A percentile compares a stretch with the other conserved stretches of the same genome.
Conservation (phyloP, 1,140 invertebrate species). For the Bradysia coprophila region DNA sequence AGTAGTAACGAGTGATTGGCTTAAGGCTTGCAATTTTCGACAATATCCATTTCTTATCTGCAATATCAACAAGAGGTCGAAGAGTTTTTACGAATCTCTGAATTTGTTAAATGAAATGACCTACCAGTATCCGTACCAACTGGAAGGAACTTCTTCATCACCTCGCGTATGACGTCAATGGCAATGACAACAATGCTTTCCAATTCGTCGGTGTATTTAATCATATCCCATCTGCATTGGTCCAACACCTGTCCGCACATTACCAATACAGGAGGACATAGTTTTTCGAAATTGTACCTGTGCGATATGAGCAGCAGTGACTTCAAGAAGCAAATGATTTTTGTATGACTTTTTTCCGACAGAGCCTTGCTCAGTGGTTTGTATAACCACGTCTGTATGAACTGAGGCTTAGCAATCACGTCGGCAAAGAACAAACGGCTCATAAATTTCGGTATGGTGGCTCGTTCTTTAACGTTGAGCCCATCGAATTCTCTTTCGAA, state of each 20-base stretch:
- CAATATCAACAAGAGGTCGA: too few species aligned
- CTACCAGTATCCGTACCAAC: conserved; percentile 6
- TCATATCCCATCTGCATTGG: conserved; percentile 8
- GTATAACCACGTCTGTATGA: background rate
- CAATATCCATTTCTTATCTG: conserved; percentile 8
- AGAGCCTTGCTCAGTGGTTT: conserved; percentile 2
- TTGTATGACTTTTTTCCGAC: conserved; percentile 1
- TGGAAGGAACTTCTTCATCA: conserved; percentile 7
- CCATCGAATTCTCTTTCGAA: background rate
- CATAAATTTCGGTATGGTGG: conserved; percentile 5
- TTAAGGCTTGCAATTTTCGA: conserved; percentile 6
- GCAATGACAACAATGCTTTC: conserved; percentile 2
- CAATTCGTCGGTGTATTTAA: conserved; percentile 5
- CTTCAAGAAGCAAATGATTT: conserved; percentile 5
- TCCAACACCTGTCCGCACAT: conserved; percentile 8
- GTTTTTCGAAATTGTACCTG: conserved; percentile 2
- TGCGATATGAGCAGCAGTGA: conserved; percentile 5
- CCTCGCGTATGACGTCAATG: conserved; percentile 6
- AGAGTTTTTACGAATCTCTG: background rate
- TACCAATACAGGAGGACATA: conserved; percentile 7
- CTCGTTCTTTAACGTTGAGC: conserved; percentile 3
- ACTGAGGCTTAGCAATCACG: background rate
- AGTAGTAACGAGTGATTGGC: conserved; percentile 8
- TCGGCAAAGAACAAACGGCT: conserved; percentile 4
- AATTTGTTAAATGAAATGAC: background rate